These are phyloP conservation scores for Bombylius major DNA, from an alignment of 2,888 invertebrate species.

Conservation along the genomic window DNA sequence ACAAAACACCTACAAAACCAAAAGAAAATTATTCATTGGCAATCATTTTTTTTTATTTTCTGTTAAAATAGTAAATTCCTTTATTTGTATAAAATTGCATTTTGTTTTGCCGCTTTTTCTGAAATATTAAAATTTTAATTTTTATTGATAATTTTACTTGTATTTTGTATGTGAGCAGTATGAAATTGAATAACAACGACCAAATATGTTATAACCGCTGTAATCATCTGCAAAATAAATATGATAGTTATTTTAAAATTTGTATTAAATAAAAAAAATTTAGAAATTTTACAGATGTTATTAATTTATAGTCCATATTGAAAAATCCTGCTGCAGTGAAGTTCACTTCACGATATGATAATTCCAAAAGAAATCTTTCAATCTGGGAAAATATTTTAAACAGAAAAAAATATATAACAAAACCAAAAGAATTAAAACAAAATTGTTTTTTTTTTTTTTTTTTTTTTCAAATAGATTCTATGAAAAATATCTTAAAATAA, in stretches of 20 bases:
- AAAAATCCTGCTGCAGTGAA: conserved; percentile 25
- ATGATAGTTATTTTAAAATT: neutral
- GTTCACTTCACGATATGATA: conserved; percentile 20
- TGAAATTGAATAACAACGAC: conserved; percentile 26
- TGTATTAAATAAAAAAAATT: no score
- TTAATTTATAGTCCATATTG: conserved; percentile 23
- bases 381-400: conserved; percentile 12
- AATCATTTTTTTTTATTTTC: no score
- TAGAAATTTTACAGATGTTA: conserved; percentile 19
- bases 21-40: no score
- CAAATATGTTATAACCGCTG: conserved; percentile 23
- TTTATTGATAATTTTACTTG: no score
- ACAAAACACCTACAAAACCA: no score
- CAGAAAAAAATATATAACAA: no score
- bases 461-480: neutral
- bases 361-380: conserved; percentile 23
- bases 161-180: conserved; percentile 9
- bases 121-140: no score
- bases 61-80: no score
- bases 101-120: no score
- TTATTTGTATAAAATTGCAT: no score
- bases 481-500: no score
- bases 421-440: neutral
- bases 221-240: conserved; percentile 19
- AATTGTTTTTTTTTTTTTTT: neutral